Evolutionary conservation across 2,888 invertebrate species (phyloP), one percentile per base, ranked within the genome.

Genomic region (Troides helena): DNA sequence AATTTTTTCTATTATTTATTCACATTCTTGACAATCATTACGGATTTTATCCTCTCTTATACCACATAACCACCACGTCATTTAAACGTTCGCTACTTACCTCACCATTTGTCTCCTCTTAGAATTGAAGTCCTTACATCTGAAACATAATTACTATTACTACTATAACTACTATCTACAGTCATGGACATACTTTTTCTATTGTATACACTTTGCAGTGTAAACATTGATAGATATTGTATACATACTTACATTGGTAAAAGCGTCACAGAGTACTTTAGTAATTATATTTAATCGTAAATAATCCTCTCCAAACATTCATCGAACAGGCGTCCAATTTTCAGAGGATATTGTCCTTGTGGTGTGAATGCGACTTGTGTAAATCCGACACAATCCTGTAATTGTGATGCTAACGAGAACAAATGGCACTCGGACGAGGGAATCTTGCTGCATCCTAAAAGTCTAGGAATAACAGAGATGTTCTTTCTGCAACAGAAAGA

Each of bases 341-440:
- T 61, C 83, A 95, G 96, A 89, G 95, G 95, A 72, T 95, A 95
- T 78, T 96, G 95, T 84, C 95, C 95, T 53, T 96, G 95, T 81
- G 95, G 95, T 80, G 95, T 96, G 74, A 96, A 96, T 80, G 95
- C 95, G 77, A 96, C 96, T 67, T 98, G 98, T 87, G 95, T 96
- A 64, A 96, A 96, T 83, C 95, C 96, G 56, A 95, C 95, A 63
- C 95, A 96, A 80, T 96, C 96, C 77, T 98, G 98, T 90, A 98
- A 98, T 88, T 99, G 98, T 82, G 98, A 99, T 86, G 95, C 96
- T 21, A 95, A 95, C 65, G 96, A 97, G 81, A 96, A 95, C 76
- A 96, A 97, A 86, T 98, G 98, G 97, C 94, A 96, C 74, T 95
- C 96, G 1, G 98, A 98, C 82, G 97, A 97, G 87, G 98, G 98